Evolutionary conservation across 2,888 invertebrate species (phyloP).

Genomic region (Rapana venosa): DNA sequence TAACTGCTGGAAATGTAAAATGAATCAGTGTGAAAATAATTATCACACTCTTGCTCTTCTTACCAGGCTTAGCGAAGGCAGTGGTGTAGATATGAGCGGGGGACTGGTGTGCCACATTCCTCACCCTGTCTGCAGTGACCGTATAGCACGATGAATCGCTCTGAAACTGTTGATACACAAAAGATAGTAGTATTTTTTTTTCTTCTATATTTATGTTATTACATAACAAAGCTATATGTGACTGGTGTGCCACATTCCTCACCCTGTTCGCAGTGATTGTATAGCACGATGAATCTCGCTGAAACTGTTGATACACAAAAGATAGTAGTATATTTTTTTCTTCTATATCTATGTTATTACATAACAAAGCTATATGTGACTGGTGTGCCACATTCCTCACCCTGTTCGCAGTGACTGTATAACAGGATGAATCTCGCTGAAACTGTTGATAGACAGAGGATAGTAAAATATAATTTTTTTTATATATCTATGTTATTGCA

Average conservation of each 20-base stretch:
- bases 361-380: too few species aligned
- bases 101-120: conserved; percentile 13
- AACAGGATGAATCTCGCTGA: background rate
- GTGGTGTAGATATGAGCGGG: conserved; percentile 32
- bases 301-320: background rate
- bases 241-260: too few species aligned
- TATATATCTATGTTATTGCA: too few species aligned
- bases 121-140: background rate
- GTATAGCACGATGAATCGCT: background rate
- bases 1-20: too few species aligned
- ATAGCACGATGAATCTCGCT: conserved; percentile 7
- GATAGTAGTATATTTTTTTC: too few species aligned
- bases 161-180: background rate
- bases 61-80: conserved; percentile 16
- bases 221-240: background rate
- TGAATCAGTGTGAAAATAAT: too few species aligned
- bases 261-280: background rate
- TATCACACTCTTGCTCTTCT: background rate
- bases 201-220: background rate
- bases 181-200: too few species aligned
- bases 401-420: background rate
- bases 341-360: background rate
- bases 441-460: background rate
- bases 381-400: too few species aligned
- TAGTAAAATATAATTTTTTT: too few species aligned